These are phyloP conservation scores for Rhodeus uyekii DNA, from an alignment of 2,797 vertebrate species.

Conservation along the genomic window DNA sequence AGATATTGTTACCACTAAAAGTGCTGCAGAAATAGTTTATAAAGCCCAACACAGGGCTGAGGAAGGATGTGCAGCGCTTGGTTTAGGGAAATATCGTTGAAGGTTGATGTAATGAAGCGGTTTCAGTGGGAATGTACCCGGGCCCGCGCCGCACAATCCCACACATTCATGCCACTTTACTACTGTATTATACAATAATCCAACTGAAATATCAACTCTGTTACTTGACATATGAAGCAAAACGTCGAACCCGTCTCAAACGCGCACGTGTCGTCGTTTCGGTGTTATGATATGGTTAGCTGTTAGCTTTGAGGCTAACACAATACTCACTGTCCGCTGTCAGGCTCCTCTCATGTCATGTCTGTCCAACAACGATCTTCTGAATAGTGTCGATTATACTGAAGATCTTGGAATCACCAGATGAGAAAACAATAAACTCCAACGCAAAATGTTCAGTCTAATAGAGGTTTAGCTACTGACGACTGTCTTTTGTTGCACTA, in stretches of 20 bases:
- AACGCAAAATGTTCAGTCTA: not conserved
- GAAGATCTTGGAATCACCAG: not conserved
- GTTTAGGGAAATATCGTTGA: not conserved
- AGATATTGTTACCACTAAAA: not conserved
- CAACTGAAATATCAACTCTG: not conserved
- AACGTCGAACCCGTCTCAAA: not conserved
- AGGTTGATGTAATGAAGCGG: not conserved
- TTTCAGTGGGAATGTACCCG: too few species aligned
- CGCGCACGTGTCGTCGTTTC: not conserved
- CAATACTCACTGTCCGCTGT: constrained; percentile 26
- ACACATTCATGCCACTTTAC: not conserved
- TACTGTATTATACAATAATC: too few species aligned
- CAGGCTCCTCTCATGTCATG: not conserved
- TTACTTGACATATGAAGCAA: not conserved
- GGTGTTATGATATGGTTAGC: not conserved
- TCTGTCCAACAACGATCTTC: not conserved
- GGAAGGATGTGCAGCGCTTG: too few species aligned
- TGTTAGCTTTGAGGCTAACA: not conserved
- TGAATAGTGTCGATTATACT: not conserved
- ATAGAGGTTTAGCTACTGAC: not conserved
- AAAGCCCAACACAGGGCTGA: not conserved
- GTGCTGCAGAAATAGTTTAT: not conserved
- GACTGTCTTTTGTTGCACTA: constrained; percentile 57
- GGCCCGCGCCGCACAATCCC: not conserved
- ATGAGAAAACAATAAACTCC: not conserved